phyloP scores from a whole-genome alignment of 2,113 vertebrate genomes.

The Phaethon lepturus region DNA sequence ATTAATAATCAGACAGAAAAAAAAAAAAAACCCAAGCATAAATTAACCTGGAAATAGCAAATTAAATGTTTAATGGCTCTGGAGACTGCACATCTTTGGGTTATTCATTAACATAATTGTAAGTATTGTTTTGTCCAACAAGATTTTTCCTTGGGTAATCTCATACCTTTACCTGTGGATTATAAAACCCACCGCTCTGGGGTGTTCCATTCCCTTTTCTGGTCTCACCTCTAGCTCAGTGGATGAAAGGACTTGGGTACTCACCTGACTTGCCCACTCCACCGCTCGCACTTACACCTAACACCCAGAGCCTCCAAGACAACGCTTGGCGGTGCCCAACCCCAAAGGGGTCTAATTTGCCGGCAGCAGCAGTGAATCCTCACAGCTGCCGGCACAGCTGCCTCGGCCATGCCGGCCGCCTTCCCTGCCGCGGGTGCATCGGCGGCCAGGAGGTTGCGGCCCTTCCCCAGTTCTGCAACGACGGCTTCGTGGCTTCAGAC shows the following conservation, averaged over 20 bases:
- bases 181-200: neutral
- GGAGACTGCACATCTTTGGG: constrained; percentile 14
- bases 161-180: neutral
- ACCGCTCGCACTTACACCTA: fast-evolving
- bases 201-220: neutral
- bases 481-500: neutral
- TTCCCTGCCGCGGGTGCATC: neutral
- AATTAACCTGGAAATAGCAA: constrained; percentile 67
- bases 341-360: neutral
- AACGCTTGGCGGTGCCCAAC: neutral
- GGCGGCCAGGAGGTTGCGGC: neutral
- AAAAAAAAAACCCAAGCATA: constrained; percentile 8
- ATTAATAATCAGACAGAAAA: constrained; percentile 43
- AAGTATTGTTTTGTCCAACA: constrained; percentile 20
- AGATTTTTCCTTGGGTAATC: neutral
- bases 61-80: constrained; percentile 66
- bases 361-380: neutral
- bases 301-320: neutral
- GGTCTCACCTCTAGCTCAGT: neutral
- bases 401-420: neutral
- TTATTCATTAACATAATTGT: constrained; percentile 63
- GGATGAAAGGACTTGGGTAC: neutral
- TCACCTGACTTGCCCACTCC: neutral
- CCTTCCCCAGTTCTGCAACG: neutral
- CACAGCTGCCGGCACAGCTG: neutral